Base-by-base conservation (phyloP, 2,113 vertebrate species). In the Raja brachyura region DNA sequence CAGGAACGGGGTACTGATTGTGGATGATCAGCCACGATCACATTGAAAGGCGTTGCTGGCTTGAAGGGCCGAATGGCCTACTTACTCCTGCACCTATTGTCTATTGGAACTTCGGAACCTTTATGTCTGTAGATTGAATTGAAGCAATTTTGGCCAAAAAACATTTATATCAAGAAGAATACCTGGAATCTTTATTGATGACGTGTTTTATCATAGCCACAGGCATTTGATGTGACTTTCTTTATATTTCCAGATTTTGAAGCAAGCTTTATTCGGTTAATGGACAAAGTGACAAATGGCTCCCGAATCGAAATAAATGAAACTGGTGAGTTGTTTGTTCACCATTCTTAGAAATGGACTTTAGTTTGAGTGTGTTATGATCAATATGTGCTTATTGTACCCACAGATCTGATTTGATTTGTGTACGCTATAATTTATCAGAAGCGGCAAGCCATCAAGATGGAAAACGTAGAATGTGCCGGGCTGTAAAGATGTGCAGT, bases 271-370 rank as follows among this genome's bases (percentile, higher is more conserved):
- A 98, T 99, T 95, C 96, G 99, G 63, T 95, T 99, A 1, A 95
- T 99, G 93, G 99, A 99, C 95, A 99, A 99, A 96, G 96, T 99
- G 94, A 99, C 99, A 63, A 99, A 99, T 93, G 99, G 99, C 93
- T 97, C 98, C 95, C 96, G 96, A 93, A 98, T 99, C 94, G 98
- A 99, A 96, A 99, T 99, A 94, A 99, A 99, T 93, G 98, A 99
- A 95, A 99, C 99, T 94, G 99, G 99, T 99, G 94, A 96, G 95
- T 94, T 93, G 56, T 20, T 94, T 48, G 39, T 48, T 48, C 39
- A 48, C 39, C 39, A 48, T 22, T 5, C 0, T n/a, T 76, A 77
- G n/a, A 22, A 8, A 56, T 25, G 31, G 25, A n/a, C 39, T 79
- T 9, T 28, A 77, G 59, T 8, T 1, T 66, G 2, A 75, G 13